Percentiles rank a stretch among this genome's conserved stretches.
Evolutionary conservation across 2,797 vertebrate genomes (phyloP).

Genomic region (Hapalemur alaotrensis): DNA sequence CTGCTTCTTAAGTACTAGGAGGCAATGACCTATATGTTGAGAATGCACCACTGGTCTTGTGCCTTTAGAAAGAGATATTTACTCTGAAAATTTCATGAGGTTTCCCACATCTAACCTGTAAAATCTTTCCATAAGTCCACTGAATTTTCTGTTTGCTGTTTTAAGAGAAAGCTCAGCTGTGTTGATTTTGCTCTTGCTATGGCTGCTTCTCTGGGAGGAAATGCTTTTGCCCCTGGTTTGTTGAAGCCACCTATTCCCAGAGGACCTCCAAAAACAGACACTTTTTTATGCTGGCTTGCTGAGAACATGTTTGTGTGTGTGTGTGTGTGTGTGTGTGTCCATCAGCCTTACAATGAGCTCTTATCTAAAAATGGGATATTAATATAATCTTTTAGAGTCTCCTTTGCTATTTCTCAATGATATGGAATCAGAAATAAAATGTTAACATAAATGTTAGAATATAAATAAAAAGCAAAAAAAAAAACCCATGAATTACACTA

Average conservation of each 20-base stretch:
- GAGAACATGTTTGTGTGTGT: background rate
- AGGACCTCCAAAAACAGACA: background rate
- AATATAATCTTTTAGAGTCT: background rate
- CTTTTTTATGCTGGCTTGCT: background rate
- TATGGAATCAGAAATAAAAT: constrained; percentile 15
- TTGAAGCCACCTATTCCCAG: background rate
- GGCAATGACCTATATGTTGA: background rate
- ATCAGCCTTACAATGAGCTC: background rate
- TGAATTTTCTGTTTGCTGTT: constrained; percentile 26
- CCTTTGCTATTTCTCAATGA: background rate
- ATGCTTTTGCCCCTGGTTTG: background rate
- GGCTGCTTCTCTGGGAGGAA: background rate
- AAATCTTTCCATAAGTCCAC: background rate
- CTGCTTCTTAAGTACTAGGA: background rate
- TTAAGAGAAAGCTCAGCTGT: background rate
- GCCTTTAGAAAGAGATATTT: constrained; percentile 45
- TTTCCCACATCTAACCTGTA: background rate
- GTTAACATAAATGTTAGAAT: background rate
- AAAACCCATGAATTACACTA: background rate
- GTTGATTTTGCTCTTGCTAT: constrained; percentile 5
- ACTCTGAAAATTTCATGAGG: constrained; percentile 22
- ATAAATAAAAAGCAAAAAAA: background rate
- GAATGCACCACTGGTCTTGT: background rate
- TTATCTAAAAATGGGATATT: background rate
- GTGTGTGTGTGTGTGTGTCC: background rate